These are phyloP conservation scores for Pomacea canaliculata DNA, from an alignment of 2,888 invertebrate genomes.

Conservation along the genomic window DNA sequence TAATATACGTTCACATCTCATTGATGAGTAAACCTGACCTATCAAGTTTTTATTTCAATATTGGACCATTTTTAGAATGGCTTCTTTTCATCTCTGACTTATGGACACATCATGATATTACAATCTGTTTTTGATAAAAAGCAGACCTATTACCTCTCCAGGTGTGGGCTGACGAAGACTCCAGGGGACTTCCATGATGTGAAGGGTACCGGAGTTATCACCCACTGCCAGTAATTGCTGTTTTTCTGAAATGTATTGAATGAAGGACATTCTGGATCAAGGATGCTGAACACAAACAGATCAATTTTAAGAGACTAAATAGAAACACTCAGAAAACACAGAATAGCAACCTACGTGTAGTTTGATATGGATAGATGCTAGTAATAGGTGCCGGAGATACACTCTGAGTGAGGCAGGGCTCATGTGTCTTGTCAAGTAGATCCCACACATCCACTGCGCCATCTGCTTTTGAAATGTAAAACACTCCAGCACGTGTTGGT, in stretches of 20 bases:
- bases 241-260: conserved; percentile 54
- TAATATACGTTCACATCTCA: too few species aligned
- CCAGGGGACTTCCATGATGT: conserved; percentile 69
- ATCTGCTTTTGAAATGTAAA: conserved; percentile 80
- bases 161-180: conserved; percentile 64
- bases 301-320: too few species aligned
- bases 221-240: conserved; percentile 69
- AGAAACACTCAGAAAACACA: too few species aligned
- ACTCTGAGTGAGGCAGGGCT: conserved; percentile 78
- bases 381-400: conserved; percentile 73
- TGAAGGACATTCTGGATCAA: too few species aligned
- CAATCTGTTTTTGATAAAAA: too few species aligned
- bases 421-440: conserved; percentile 79
- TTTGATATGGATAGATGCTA: conserved; percentile 60
- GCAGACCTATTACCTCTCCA: conserved; percentile 59
- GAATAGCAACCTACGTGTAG: conserved; percentile 55
- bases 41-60: too few species aligned
- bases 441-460: conserved; percentile 88
- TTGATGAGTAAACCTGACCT: too few species aligned
- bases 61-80: too few species aligned
- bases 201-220: conserved; percentile 68
- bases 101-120: too few species aligned
- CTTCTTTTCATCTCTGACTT: too few species aligned
- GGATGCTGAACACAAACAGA: too few species aligned
- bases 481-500: conserved; percentile 79